These are phyloP conservation scores for Alces alces DNA, from an alignment of 2,113 vertebrate genomes.

Conservation along the genomic window DNA sequence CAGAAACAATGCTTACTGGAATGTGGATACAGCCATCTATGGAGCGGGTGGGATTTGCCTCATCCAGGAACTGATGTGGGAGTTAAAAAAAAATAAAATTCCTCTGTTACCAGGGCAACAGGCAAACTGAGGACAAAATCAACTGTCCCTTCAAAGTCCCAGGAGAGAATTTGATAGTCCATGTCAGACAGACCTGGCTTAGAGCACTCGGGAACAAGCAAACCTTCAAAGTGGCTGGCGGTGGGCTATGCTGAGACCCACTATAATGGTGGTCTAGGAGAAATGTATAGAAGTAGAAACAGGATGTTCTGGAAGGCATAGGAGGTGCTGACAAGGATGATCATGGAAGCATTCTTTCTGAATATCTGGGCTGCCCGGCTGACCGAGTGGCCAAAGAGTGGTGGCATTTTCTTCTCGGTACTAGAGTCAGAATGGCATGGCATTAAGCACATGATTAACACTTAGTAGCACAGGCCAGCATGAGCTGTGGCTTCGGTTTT, in stretches of 20 bases:
- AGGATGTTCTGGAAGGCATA: not conserved
- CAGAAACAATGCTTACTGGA: not conserved
- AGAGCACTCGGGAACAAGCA: not conserved
- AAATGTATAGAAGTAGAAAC: not conserved
- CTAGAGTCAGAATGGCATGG: too few relatives aligned
- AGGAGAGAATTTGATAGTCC: not conserved
- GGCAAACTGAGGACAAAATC: not conserved
- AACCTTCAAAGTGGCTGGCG: not conserved
- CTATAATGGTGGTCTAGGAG: not conserved
- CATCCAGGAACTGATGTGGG: not conserved
- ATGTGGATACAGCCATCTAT: not conserved
- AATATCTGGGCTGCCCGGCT: not conserved
- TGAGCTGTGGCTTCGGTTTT: not conserved
- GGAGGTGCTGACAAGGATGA: not conserved
- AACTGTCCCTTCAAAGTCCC: not conserved
- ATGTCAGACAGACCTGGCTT: not conserved
- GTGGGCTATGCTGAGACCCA: not conserved
- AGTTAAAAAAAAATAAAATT: not conserved
- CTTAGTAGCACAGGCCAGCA: not conserved
- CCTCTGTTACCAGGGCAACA: not conserved
- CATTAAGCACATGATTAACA: not conserved
- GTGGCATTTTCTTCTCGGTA: not conserved
- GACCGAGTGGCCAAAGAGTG: not conserved
- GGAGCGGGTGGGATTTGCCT: not conserved
- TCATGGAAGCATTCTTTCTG: not conserved